Evolutionary conservation across 2,888 invertebrate species (phyloP).

Genomic region (Malacosoma neustria): DNA sequence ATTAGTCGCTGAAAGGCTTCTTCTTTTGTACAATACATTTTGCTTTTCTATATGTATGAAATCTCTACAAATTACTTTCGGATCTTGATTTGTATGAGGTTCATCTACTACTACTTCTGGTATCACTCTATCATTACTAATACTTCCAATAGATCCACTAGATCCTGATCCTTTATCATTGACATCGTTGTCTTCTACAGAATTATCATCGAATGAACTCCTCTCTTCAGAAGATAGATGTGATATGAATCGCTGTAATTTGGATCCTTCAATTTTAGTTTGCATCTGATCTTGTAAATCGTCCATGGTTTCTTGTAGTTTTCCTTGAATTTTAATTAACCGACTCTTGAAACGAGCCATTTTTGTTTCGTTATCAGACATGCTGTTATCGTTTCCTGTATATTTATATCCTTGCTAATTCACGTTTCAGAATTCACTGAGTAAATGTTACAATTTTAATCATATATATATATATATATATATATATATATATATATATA

Average conservation of each 20-base stretch:
- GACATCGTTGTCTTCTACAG: constrained; percentile 17
- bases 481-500: no score
- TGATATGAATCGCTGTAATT: constrained; percentile 42
- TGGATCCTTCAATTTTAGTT: constrained; percentile 43
- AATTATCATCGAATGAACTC: constrained; percentile 36
- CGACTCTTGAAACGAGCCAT: constrained; percentile 48
- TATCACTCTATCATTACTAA: constrained; percentile 16
- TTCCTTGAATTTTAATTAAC: constrained; percentile 49
- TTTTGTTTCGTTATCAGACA: constrained; percentile 49
- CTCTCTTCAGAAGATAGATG: constrained; percentile 50
- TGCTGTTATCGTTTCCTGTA: constrained; percentile 17
- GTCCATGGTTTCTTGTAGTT: constrained; percentile 57
- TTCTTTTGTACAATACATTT: constrained; percentile 33
- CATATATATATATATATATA: no score
- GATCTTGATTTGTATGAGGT: constrained; percentile 20
- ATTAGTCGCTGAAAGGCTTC: constrained; percentile 43
- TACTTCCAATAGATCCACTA: constrained; percentile 24
- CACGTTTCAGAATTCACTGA: not conserved
- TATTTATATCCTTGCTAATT: no score
- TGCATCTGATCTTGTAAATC: constrained; percentile 61
- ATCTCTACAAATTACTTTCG: constrained; percentile 37
- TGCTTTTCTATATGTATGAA: constrained; percentile 48
- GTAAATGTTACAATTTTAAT: no score
- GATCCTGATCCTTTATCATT: constrained; percentile 28
- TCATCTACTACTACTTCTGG: constrained; percentile 51